These are phyloP conservation scores for Leptopilina clavipes DNA, from an alignment of 1,140 invertebrate species.

Conservation along the genomic window DNA sequence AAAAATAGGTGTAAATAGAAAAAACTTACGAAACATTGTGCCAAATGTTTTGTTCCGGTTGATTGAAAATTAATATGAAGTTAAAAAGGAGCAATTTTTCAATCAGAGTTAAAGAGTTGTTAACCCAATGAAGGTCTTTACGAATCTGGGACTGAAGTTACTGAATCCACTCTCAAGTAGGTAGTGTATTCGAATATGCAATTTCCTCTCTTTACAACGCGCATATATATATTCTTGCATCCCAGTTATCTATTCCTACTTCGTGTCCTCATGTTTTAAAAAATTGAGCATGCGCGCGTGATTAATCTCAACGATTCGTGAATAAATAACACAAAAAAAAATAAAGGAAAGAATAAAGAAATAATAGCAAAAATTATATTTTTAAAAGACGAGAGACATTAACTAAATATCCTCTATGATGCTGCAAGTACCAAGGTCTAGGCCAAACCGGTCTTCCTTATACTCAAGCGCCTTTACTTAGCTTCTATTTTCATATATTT, in stretches of 20 bases:
- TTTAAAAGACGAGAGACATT: not conserved
- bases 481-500: not conserved
- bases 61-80: not conserved
- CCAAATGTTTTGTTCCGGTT: not conserved
- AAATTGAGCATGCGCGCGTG: not conserved
- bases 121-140: not conserved
- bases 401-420: not conserved
- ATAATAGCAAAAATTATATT: not conserved
- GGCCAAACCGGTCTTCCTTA: not conserved
- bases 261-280: not conserved
- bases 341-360: not conserved
- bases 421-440: slow-evolving; percentile 3
- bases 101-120: not conserved
- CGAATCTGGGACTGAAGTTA: not conserved
- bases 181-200: not conserved
- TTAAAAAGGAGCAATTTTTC: not conserved
- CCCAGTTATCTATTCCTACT: slow-evolving; percentile 1
- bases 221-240: not conserved
- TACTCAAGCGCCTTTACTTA: not conserved
- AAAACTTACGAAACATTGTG: not conserved
- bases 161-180: not conserved
- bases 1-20: not conserved
- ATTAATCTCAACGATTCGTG: not conserved
- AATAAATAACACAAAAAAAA: not conserved
- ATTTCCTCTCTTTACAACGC: not conserved